Evolutionary conservation across 2,113 vertebrate genomes (phyloP), one percentile per base, ranked within the genome.

Genomic region (Rallus limicola): DNA sequence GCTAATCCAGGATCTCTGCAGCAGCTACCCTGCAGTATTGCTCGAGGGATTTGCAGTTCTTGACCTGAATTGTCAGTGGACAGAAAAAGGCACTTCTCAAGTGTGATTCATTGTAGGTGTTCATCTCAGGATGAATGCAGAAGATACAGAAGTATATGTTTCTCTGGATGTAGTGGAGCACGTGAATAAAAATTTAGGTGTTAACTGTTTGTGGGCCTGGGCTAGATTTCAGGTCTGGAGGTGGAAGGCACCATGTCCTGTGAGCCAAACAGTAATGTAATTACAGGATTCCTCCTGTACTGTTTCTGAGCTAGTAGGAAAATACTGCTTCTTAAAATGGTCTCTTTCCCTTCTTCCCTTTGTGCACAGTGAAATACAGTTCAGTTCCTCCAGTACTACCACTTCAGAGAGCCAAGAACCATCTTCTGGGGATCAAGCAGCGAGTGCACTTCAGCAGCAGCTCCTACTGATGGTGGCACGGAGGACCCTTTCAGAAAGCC

Each of bases 371-470:
- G 99, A 99, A 96, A 95, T 98, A 38, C 99, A 98, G 69, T 98
- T 98, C 76, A 99, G 99, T 26, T 99, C 99, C 28, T 99, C 99
- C 40, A 99, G 99, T 92, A 99, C 99, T 5, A 97, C 96, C 16
- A 97, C 98, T 72, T 98, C 98, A 13, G 99, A 99, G 96, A 98
- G 99, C 88, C 99, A 99, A 80, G 99, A 99, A 2, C 98, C 97
- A 0, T 97, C 98, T 79, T 99, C 94, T 0, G 98, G 98, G 11
- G 98, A 98, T 72, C 98, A 97, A 25, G 98, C 97, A 7, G 98
- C 75, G 86, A 99, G 97, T 20, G 99, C 97, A 8, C 98, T 99
- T 63, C 99, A 99, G 86, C 98, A 99, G 21, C 99, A 99, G 93
- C 98, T 99, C 80, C 97, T 99, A 63, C 98, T 99, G 28, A 98